phyloP scores from a whole-genome alignment of 2,797 vertebrate species.

The Characodon lateralis region DNA sequence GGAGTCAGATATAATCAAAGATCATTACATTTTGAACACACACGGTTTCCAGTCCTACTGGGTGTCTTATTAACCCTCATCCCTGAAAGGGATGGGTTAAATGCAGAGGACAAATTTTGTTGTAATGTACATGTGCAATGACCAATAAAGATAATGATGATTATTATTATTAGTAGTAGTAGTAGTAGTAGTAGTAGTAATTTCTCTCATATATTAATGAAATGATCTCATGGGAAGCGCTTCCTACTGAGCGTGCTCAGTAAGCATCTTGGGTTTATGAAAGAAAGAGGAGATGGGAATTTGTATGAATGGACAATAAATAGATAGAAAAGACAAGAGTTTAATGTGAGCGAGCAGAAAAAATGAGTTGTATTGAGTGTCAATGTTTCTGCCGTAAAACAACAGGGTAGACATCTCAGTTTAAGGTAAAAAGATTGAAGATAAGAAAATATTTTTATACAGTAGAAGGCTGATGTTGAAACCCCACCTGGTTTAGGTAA shows the following conservation, averaged over 20 bases:
- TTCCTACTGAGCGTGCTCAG: constrained; percentile 35
- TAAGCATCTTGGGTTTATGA: background rate
- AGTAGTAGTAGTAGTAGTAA: constrained; percentile 38
- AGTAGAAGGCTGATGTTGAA: no score
- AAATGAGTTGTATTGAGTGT: background rate
- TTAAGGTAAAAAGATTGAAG: background rate
- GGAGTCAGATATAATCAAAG: constrained; percentile 2
- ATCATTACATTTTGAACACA: background rate
- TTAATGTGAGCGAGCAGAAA: constrained; percentile 2
- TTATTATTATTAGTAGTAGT: no score
- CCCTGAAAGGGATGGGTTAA: no score
- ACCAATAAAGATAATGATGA: no score
- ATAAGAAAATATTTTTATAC: no score
- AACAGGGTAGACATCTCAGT: background rate
- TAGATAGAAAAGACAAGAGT: constrained; percentile 19
- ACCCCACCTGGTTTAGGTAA: no score
- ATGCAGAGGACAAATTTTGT: no score
- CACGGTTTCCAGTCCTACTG: constrained; percentile 35
- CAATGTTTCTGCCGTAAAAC: background rate
- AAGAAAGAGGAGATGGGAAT: background rate
- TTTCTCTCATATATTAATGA: constrained; percentile 66
- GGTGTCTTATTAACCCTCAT: constrained; percentile 67
- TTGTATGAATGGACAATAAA: constrained; percentile 2
- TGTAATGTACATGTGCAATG: no score
- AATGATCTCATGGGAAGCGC: constrained; percentile 34